These are phyloP conservation scores for Butorides virescens DNA, from an alignment of 2,113 vertebrate genomes.

Conservation along the genomic window DNA sequence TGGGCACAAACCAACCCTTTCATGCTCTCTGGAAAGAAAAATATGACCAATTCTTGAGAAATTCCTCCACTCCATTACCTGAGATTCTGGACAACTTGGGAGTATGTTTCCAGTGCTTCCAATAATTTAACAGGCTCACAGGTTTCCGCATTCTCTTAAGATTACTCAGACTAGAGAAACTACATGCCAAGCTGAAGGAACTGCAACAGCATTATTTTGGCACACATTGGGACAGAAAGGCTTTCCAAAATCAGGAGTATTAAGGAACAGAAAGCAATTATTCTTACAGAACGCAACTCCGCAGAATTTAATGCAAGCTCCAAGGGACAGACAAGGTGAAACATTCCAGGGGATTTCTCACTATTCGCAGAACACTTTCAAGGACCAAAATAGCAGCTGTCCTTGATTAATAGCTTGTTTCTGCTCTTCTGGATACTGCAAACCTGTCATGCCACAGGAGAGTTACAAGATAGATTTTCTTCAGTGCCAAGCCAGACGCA, in stretches of 20 bases:
- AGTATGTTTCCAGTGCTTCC: background rate
- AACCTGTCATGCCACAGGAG: background rate
- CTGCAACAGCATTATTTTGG: background rate
- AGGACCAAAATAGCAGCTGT: conserved; percentile 10
- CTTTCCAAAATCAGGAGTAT: background rate
- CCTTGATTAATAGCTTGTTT: conserved; percentile 7
- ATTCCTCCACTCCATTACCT: background rate
- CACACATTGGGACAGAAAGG: background rate
- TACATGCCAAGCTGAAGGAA: background rate
- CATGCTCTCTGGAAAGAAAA: background rate
- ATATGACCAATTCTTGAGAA: background rate
- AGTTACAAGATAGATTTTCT: background rate
- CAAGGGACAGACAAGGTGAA: background rate
- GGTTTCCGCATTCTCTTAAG: background rate
- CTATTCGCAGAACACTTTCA: background rate
- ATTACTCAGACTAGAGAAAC: background rate
- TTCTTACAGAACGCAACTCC: background rate
- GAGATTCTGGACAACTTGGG: background rate
- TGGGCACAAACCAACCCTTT: background rate
- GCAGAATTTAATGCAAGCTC: background rate
- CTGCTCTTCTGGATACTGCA: background rate
- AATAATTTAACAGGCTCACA: background rate
- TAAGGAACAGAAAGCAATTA: background rate
- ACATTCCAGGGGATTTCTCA: background rate
- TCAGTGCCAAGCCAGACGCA: background rate